A percentile compares a stretch with the other conserved stretches of the same genome.
Conservation (phyloP, 2,113 vertebrate species). For the Cephalopholis sonnerati region DNA sequence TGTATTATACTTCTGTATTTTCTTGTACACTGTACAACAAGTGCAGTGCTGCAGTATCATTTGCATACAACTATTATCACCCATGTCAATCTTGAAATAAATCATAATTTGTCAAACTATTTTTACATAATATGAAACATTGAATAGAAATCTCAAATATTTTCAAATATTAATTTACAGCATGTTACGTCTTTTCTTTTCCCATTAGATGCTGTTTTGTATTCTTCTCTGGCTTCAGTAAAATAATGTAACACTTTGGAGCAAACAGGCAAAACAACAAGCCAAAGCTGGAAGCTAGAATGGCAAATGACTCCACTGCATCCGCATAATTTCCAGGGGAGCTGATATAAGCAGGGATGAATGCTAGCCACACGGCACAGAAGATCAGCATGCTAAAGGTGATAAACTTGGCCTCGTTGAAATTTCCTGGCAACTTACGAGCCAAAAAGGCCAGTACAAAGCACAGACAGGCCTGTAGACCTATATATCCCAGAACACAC, state of each 20-base stretch:
- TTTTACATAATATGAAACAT: neutral
- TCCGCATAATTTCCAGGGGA: constrained; percentile 82
- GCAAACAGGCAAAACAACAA: constrained; percentile 80
- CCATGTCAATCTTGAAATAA: neutral
- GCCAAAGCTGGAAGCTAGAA: constrained; percentile 83
- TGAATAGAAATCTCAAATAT: neutral
- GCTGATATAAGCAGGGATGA: constrained; percentile 85
- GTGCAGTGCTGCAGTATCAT: neutral
- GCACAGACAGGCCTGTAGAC: constrained; percentile 72
- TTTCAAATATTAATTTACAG: no score
- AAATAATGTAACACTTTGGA: constrained; percentile 82
- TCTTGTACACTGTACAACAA: neutral
- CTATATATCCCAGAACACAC: constrained; percentile 82
- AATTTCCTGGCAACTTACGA: constrained; percentile 83
- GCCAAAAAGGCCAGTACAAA: constrained; percentile 82
- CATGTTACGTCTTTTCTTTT: constrained; percentile 57
- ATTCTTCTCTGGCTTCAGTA: constrained; percentile 81
- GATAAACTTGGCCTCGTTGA: constrained; percentile 86
- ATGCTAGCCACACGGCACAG: constrained; percentile 85
- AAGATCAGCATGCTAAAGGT: constrained; percentile 86
- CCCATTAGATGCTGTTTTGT: constrained; percentile 80
- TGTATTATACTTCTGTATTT: neutral
- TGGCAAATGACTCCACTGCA: constrained; percentile 84
- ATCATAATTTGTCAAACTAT: neutral
- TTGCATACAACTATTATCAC: neutral